Percentiles rank a stretch among this genome's conserved stretches.
These are phyloP conservation scores for Sympetrum striolatum DNA, from an alignment of 2,888 invertebrate species.

Conservation along the genomic window DNA sequence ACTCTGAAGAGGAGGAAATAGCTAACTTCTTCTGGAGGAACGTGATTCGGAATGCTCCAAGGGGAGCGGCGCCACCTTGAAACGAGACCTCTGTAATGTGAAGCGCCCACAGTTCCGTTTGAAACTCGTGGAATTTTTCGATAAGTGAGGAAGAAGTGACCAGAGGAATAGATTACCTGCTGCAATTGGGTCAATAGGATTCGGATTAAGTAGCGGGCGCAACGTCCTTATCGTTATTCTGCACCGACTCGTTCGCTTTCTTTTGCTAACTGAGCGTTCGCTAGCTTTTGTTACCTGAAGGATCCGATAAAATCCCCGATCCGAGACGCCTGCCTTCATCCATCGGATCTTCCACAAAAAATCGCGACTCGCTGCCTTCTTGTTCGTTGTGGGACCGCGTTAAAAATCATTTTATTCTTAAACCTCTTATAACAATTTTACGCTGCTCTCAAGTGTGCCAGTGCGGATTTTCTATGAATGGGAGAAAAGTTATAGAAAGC, in stretches of 20 bases:
- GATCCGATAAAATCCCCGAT: not conserved
- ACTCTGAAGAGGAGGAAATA: too few species aligned
- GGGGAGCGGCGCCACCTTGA: too few species aligned
- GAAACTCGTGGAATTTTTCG: not conserved
- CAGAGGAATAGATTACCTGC: slow-evolving; percentile 17
- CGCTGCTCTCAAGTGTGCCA: too few species aligned
- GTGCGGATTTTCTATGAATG: too few species aligned
- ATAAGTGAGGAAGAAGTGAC: slow-evolving; percentile 14
- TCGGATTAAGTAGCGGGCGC: not conserved
- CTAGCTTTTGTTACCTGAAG: not conserved
- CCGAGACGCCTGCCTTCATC: not conserved
- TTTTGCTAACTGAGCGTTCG: not conserved
- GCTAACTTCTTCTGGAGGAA: too few species aligned
- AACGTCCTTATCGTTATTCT: not conserved
- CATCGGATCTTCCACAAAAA: not conserved
- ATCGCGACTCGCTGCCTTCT: not conserved
- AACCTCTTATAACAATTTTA: not conserved
- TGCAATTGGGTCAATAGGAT: slow-evolving; percentile 27
- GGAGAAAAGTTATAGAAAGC: too few species aligned
- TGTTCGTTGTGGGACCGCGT: not conserved
- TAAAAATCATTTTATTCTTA: not conserved
- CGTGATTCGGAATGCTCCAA: too few species aligned
- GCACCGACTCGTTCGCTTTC: not conserved
- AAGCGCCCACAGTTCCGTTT: not conserved
- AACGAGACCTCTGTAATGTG: not conserved